Evolutionary conservation across 2,888 invertebrate genomes (phyloP).

Genomic region (Pteria penguin): DNA sequence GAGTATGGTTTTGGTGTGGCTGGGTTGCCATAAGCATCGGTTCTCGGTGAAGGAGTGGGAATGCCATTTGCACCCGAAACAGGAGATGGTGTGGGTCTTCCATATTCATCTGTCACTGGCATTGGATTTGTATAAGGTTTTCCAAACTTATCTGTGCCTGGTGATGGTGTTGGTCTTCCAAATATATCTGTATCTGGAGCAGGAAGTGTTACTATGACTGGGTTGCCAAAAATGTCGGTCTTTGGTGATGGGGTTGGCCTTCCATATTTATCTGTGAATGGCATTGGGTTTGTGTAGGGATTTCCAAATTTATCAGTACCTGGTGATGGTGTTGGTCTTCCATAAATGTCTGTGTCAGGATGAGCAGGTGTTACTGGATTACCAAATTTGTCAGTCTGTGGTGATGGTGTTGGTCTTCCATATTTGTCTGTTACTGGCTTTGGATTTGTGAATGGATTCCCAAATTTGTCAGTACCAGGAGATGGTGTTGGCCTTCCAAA

Average conservation of each 20-base stretch:
- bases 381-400: constrained; percentile 27
- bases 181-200: constrained; percentile 9
- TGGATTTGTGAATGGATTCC: constrained; percentile 19
- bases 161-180: constrained; percentile 47
- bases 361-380: constrained; percentile 25
- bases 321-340: constrained; percentile 49
- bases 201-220: constrained; percentile 23
- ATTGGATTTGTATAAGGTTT: constrained; percentile 26
- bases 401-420: constrained; percentile 43
- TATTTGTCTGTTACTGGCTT: neutral
- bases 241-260: constrained; percentile 9
- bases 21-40: constrained; percentile 25
- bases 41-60: constrained; percentile 9
- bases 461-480: constrained; percentile 21
- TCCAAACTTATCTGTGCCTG: constrained; percentile 30
- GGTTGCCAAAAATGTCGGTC: constrained; percentile 23
- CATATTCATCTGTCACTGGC: constrained; percentile 27
- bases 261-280: constrained; percentile 5
- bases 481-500: constrained; percentile 38
- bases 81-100: constrained; percentile 18
- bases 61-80: neutral
- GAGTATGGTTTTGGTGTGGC: constrained; percentile 50
- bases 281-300: constrained; percentile 20
- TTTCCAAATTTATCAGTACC: constrained; percentile 25
- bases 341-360: constrained; percentile 10